These are phyloP conservation scores for Aurelia aurita complex sp. Pacific DNA, from an alignment of 30 jellyfish, hydroid and myxozoan genomes.

Conservation along the genomic window DNA sequence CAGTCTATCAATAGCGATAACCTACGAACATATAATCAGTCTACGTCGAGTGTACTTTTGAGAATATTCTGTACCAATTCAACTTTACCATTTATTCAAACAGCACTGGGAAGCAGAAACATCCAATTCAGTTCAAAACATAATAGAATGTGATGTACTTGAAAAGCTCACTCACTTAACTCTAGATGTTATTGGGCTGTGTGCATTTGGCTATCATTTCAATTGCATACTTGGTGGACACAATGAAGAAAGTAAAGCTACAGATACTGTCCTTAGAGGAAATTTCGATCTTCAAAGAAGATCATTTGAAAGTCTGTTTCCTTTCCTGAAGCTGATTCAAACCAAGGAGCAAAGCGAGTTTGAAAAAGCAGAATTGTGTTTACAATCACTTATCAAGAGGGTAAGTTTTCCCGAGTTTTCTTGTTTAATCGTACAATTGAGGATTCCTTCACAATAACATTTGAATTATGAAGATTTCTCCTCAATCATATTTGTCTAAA, in stretches of 20 bases:
- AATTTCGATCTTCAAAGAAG: constrained; percentile 44
- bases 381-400: constrained; percentile 23
- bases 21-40: too few species aligned
- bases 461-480: neutral
- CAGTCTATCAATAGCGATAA: too few species aligned
- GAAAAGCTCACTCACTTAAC: constrained; percentile 60
- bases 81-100: neutral
- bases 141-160: constrained; percentile 35
- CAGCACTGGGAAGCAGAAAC: constrained; percentile 42
- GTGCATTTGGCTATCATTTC: constrained; percentile 72
- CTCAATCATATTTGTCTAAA: too few species aligned
- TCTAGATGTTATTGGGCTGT: constrained; percentile 56
- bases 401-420: neutral
- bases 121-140: neutral
- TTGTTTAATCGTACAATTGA: neutral
- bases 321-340: constrained; percentile 7
- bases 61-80: too few species aligned
- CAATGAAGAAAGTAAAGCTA: constrained; percentile 64
- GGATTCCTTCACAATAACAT: neutral
- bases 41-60: too few species aligned
- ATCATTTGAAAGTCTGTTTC: constrained; percentile 34
- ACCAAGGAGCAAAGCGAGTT: constrained; percentile 19
- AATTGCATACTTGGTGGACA: constrained; percentile 52
- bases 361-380: constrained; percentile 33
- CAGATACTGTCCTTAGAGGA: constrained; percentile 42